These are phyloP conservation scores for Illadopsis cleaveri DNA, from an alignment of 2,113 vertebrate species.

Conservation along the genomic window DNA sequence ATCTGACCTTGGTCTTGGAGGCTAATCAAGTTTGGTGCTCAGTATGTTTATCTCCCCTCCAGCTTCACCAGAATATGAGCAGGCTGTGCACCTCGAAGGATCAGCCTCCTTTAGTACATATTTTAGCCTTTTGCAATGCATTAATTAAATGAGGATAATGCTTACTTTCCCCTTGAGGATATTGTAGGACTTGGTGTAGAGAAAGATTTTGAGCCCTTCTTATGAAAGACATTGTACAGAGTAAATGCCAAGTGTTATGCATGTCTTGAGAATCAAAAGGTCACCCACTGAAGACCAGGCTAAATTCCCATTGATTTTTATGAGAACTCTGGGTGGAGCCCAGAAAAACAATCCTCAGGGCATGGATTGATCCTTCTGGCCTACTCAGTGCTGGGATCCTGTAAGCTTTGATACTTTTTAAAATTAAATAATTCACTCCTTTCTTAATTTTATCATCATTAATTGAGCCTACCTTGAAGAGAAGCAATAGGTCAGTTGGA, in stretches of 20 bases:
- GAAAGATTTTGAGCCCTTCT: conserved; percentile 14
- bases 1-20: not conserved
- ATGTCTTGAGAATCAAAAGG: conserved; percentile 13
- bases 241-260: not conserved
- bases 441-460: not conserved
- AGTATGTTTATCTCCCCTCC: not conserved
- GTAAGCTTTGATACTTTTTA: not conserved
- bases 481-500: not conserved
- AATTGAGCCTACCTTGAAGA: not conserved
- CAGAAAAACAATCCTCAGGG: not conserved
- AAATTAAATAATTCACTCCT: conserved; percentile 5
- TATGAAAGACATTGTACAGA: not conserved
- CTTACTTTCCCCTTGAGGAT: not conserved
- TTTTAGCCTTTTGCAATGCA: not conserved
- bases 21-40: not conserved
- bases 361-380: not conserved
- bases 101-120: not conserved
- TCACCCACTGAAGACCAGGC: not conserved
- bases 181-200: not conserved
- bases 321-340: not conserved
- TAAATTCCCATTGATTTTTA: conserved; percentile 33
- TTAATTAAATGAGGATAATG: conserved; percentile 44
- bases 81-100: not conserved
- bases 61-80: not conserved
- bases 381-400: not conserved